phyloP scores from a whole-genome alignment of 2,888 invertebrate genomes.

The Chorisops tibialis region DNA sequence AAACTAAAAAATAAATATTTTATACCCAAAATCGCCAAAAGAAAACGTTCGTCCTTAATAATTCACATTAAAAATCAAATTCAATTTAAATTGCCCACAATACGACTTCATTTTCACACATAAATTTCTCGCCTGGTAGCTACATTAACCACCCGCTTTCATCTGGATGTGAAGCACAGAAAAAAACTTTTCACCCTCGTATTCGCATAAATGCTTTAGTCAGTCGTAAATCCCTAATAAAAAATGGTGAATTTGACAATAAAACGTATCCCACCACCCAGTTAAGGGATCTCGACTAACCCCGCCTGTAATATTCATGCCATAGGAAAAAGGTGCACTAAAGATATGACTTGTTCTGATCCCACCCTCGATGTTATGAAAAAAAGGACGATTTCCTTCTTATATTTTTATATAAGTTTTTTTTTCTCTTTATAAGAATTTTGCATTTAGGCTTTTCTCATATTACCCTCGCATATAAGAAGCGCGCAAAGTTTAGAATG shows the following conservation, averaged over 20 bases:
- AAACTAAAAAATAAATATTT: no score
- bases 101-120: conserved; percentile 14
- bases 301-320: background rate
- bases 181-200: conserved; percentile 14
- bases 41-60: no score
- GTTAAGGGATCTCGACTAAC: background rate
- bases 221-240: conserved; percentile 33
- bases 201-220: conserved; percentile 28
- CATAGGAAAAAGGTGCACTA: background rate
- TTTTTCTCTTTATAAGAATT: no score
- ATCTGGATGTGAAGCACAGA: background rate
- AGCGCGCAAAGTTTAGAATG: conserved; percentile 8
- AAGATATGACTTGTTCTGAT: background rate
- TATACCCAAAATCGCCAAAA: no score
- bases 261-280: conserved; percentile 29
- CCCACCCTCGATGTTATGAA: conserved; percentile 24
- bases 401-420: conserved; percentile 26
- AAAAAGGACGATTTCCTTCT: conserved; percentile 29
- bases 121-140: conserved; percentile 19
- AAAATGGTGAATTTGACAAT: conserved; percentile 36
- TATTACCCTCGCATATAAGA: background rate
- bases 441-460: conserved; percentile 18
- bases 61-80: background rate
- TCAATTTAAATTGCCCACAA: conserved; percentile 17
- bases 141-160: background rate